Evolutionary conservation across 92 coral and sea anemone species (phyloP), one percentile per base, ranked within the genome.

Genomic region (Palythoa grandiflora): DNA sequence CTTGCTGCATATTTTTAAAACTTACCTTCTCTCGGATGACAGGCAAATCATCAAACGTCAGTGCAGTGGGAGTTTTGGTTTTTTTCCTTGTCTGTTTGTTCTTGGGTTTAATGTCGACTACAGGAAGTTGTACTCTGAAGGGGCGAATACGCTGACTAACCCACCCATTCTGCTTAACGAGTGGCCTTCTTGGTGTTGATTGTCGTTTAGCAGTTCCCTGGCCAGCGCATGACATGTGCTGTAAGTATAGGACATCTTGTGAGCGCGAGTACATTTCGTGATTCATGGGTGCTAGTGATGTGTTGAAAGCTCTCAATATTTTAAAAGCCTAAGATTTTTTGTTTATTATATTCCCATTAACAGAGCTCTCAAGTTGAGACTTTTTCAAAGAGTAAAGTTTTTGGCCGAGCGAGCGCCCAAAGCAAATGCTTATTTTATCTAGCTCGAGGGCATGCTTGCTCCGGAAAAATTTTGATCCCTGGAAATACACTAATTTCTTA

Each of bases 21-120:
- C 95, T 79, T 80, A 93, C 99, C 96, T 97, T 92, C 37, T 92
- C 94, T 83, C 98, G 90, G 79, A 97, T 97, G 75, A 80, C 95
- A 6, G 97, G 97, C 35, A 97, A 89, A 81, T 97, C 96, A 63
- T 95, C 98, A 74, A 97, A 89, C 11, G 95, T 97, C 38, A 97
- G 84, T 3, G 72, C 76, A 63, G 71, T 86, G 17, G 79, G 60
- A 20, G 89, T 40, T 20, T 83, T 80, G 19, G 88, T 81, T 39
- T 83, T 84, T 0, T 84, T 88, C 7, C 84, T 39, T 44, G 78
- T 50, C 75, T 48, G 75, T 81, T 87, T 91, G 71, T 87, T 87
- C 37, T 74, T 84, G 53, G 88, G 86, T 39, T 76, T 87, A 19
- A 95, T 63, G 61, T 81, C 78, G 1, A 94, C 94, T 35, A 89